Base-by-base conservation (phyloP, 2,797 vertebrate genomes). In the Ibycter americanus region DNA sequence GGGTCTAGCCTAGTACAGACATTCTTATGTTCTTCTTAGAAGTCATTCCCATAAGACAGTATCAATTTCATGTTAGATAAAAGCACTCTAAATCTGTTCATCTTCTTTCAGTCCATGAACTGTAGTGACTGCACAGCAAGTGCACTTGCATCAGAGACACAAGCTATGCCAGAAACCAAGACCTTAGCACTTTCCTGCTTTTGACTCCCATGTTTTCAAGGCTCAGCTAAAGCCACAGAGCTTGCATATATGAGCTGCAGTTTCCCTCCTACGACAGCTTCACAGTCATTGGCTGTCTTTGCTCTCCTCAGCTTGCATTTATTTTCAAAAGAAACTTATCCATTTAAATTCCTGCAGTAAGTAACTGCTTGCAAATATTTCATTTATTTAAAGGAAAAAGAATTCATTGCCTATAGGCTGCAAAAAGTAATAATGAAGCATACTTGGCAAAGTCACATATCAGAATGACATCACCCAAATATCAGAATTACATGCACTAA, bases 281-380 rank as follows among this genome's bases (percentile, higher is more conserved):
- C 68, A 66, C n/a, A 12, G 26, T 54, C 27, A 20, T 65, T 80
- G 74, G 36, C 68, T 68, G n/a, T 34, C 81, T 85, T 51, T 74
- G 59, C 38, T 89, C 87, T 71, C 73, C 36, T 82, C 68, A 81
- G 44, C 15, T 67, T 79, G 55, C 1, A 0, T 92, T 80, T 89
- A 65, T 91, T 97, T 91, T 68, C 56, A 78, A 94, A 87, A 92
- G 59, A 66, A 83, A 25, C 36, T 90, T 18, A 44, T 86, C 93
- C 65, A 91, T 82, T 93, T 78, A 77, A 84, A 92, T 85, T 84
- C 46, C 54, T 78, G n/a, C 74, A 87, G 17, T 89, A 83, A 95
- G 59, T 63, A 94, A 87, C 76, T 93, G 87, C 54, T 94, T 76
- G 83, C 88, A 92, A 96, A 94, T 90, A 96, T 89, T 96, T 89